Percentiles rank a stretch among this genome's conserved stretches.
Evolutionary conservation across 2,797 vertebrate species (phyloP).

Genomic region (Hemibagrus guttatus): DNA sequence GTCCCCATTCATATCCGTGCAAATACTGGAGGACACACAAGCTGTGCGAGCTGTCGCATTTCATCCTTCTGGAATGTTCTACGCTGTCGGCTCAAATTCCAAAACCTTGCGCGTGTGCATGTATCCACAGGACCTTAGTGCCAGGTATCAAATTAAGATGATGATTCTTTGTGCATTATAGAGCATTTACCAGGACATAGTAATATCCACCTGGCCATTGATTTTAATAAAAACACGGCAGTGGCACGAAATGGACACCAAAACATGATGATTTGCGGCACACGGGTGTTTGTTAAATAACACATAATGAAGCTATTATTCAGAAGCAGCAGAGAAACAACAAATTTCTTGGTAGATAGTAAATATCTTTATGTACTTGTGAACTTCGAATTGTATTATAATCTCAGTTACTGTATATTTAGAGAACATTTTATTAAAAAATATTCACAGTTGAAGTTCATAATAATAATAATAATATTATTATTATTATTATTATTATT

Average conservation of each 20-base stretch:
- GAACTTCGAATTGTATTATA: neutral
- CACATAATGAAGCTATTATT: neutral
- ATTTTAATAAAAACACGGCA: neutral
- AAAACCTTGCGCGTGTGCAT: slow-evolving; percentile 95
- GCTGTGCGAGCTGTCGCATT: slow-evolving; percentile 96
- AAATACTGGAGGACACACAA: slow-evolving; percentile 93
- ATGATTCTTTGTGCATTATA: neutral
- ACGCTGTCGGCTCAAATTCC: slow-evolving; percentile 96
- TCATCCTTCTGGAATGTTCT: slow-evolving; percentile 89
- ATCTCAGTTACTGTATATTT: neutral
- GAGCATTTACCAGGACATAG: neutral
- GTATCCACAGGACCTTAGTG: slow-evolving; percentile 83
- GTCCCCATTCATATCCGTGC: slow-evolving; percentile 86
- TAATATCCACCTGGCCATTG: neutral
- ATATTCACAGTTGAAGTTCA: neutral
- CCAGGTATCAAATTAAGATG: slow-evolving; percentile 72
- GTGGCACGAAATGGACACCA: neutral
- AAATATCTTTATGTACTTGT: neutral
- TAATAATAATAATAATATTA: neutral
- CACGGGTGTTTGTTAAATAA: neutral
- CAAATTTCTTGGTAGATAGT: neutral
- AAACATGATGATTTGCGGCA: neutral
- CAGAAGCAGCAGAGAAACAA: neutral
- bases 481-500: neutral
- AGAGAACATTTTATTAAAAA: neutral